Base-by-base conservation (phyloP, 2,888 invertebrate genomes). In the Rhagonycha fulva region DNA sequence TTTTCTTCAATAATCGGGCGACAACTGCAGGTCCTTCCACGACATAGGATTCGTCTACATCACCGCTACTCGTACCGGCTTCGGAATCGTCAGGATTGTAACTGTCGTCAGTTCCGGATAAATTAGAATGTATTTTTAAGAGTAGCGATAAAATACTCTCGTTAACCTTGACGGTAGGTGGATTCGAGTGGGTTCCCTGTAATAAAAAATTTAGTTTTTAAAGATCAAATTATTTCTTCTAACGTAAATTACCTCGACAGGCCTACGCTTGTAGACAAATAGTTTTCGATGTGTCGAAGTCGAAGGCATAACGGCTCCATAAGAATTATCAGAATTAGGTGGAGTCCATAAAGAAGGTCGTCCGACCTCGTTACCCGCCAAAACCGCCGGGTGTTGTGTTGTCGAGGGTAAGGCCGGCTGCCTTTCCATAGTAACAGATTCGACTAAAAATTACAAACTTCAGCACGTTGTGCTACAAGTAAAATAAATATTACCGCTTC, bases 21-120 rank as follows among this genome's bases (percentile, higher is more conserved):
- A 98, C 93, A 88, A 96, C 98, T 87, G 93, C 94, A 0, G 96
- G 94, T 0, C 98, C 98, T 87, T 98, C 97, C 4, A 98, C 98
- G 62, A 93, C 90, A 26, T 90, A 87, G 24, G 81, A 81, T 71
- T 82, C 71, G 0, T 32, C 30, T n/a, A 3, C 24, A 47, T 88
- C 88, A 23, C 82, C 76, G 14, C 80, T 79, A 68, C 77, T 74
- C 14, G 80, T 78, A 32, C 83, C 82, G 77, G 89, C 89, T 76
- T 80, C 78, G 14, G 81, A 79, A 26, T 86, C 86, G 10, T 88
- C 91, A 77, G 79, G 89, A 87, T 84, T 88, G 85, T 84, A 98
- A 79, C 96, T 96, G 85, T 97, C 96, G 9, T 95, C 91, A 11
- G 92, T 89, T 0, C 95, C 96, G 0, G 95, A 94, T 62, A 98